phyloP scores from a whole-genome alignment of 2,797 vertebrate species.

The Loris lydekkerianus region DNA sequence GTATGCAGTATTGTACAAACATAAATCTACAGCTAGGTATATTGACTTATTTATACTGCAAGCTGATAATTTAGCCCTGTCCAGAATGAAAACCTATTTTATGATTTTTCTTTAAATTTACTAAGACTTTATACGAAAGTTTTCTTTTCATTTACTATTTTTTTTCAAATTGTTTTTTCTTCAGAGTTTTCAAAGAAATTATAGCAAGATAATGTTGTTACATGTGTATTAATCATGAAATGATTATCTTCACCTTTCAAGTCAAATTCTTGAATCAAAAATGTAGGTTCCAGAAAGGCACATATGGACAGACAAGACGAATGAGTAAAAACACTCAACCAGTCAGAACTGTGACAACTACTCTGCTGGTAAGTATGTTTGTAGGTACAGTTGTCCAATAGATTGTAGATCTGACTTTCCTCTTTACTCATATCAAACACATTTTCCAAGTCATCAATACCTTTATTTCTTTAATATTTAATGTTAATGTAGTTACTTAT shows the following conservation, averaged over 20 bases:
- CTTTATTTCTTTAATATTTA: background rate
- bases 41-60: background rate
- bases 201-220: background rate
- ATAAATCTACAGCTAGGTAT: background rate
- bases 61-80: background rate
- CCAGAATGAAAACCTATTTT: background rate
- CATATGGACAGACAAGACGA: background rate
- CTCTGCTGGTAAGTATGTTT: background rate
- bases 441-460: background rate
- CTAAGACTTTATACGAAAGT: conserved; percentile 11
- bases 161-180: background rate
- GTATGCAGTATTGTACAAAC: background rate
- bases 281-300: background rate
- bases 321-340: background rate
- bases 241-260: background rate
- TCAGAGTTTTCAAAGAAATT: conserved; percentile 45
- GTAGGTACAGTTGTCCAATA: background rate
- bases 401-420: background rate
- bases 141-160: background rate
- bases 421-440: background rate
- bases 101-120: background rate
- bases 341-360: background rate
- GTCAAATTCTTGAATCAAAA: conserved; percentile 1
- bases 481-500: background rate
- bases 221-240: background rate